A percentile compares a stretch with the other conserved stretches of the same genome.
Evolutionary conservation across 2,888 invertebrate genomes (phyloP).

Genomic region (Chirona hameri): DNA sequence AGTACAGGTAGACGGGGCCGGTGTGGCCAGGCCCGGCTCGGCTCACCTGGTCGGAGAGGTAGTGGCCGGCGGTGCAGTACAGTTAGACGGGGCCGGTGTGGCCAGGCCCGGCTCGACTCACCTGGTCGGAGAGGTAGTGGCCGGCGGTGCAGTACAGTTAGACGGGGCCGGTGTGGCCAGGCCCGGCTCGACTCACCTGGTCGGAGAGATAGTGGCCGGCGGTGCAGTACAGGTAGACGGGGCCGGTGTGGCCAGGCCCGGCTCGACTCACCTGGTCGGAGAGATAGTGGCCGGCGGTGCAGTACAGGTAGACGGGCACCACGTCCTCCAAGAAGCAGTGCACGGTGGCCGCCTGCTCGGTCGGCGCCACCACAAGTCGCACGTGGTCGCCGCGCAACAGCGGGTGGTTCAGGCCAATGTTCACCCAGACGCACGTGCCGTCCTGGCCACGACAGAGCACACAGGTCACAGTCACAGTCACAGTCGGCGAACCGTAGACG

Average conservation of each 20-base stretch:
- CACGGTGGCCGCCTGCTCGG: not conserved
- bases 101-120: no score
- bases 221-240: not conserved
- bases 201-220: no score
- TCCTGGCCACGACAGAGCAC: not conserved
- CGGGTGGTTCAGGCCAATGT: conserved; percentile 2
- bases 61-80: no score
- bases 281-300: not conserved
- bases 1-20: no score
- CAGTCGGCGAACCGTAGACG: no score
- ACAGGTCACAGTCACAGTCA: not conserved
- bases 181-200: not conserved
- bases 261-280: not conserved
- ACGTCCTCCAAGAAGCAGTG: conserved; percentile 1
- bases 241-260: not conserved
- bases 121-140: no score
- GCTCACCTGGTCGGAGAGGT: no score
- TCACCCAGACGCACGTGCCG: not conserved
- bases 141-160: no score
- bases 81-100: no score
- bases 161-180: no score
- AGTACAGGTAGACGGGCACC: not conserved
- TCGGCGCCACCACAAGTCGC: not conserved
- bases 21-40: no score
- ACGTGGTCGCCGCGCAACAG: conserved; percentile 1